Evolutionary conservation across 1,140 invertebrate genomes (phyloP), one percentile per base, ranked within the genome.

Genomic region (Potamilus streckersoni): DNA sequence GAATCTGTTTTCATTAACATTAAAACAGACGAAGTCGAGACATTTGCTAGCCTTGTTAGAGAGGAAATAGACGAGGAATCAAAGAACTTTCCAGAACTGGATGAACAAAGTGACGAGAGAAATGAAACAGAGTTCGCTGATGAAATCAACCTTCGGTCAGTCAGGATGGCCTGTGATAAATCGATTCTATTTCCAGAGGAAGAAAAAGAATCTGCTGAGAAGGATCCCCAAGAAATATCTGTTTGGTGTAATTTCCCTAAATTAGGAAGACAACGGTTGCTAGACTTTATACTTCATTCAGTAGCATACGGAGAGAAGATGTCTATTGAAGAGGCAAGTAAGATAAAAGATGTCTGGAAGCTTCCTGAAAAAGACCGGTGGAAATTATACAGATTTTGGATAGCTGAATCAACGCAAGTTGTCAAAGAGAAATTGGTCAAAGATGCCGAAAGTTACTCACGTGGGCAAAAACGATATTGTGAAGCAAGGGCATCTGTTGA

Each of bases 311-410:
- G 38, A 4, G 38, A 49, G 5, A 49, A 49, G 38, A 79, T 83
- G 76, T 19, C 63, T 16, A 23, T 13, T 55, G 65, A 72, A 20
- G 76, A 80, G 57, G 75, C 23, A 70, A 19, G 63, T 17, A 16
- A 16, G 27, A 57, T 80, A 14, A 17, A 0, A 17, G 66, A 87
- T 65, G 68, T 90, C 14, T 88, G 82, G 85, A 20, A 64, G 19
- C 69, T 90, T 6, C 27, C 79, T 16, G 19, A 82, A 8, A 58
- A 74, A 5, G 64, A 88, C 15, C 81, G 89, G 63, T 90, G 89
- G 88, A 58, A 81, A 20, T 71, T 90, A 0, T 90, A 88, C 67
- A 72, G 75, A 61, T 76, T 72, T 49, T 90, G 89, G 88, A 38
- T 85, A 38, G 16, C 68, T 11, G 79, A 79, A 60, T 70, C 82